Conservation (phyloP, 2,113 vertebrate species). For the Oplegnathus fasciatus region DNA sequence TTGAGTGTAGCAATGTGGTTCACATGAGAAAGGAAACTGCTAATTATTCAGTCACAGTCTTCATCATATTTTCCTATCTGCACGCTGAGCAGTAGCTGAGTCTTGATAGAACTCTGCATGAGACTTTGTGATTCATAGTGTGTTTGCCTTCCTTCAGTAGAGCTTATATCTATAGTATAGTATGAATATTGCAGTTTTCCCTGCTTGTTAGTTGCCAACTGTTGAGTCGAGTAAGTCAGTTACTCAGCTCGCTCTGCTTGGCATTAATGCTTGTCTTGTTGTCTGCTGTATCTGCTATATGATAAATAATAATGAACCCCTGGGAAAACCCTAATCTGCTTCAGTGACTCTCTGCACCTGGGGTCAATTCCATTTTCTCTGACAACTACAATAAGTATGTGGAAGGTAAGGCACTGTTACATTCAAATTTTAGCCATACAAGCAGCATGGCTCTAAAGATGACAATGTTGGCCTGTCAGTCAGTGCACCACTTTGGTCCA, state of each 20-base stretch:
- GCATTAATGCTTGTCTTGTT: constrained; percentile 17
- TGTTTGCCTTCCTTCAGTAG: constrained; percentile 10
- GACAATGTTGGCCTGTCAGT: neutral
- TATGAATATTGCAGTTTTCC: constrained; percentile 24
- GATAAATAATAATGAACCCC: constrained; percentile 25
- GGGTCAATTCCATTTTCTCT: neutral
- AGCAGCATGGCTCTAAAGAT: neutral
- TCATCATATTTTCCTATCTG: neutral
- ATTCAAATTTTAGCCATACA: neutral
- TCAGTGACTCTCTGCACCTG: constrained; percentile 1
- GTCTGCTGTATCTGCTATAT: constrained; percentile 23
- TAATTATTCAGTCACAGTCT: constrained; percentile 28
- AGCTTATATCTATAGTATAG: constrained; percentile 13
- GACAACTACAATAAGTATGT: neutral
- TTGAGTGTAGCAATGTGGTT: neutral
- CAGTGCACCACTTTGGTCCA: neutral
- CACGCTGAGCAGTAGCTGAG: neutral
- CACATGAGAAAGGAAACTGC: constrained; percentile 8
- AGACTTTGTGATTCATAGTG: neutral
- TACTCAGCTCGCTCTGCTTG: constrained; percentile 20
- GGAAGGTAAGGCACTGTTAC: constrained; percentile 1
- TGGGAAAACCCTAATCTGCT: constrained; percentile 14
- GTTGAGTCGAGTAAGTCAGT: constrained; percentile 9
- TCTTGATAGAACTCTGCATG: neutral
- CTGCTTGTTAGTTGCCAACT: constrained; percentile 37